Evolutionary conservation across 2,797 vertebrate species (phyloP).

Genomic region (Trachurus trachurus): DNA sequence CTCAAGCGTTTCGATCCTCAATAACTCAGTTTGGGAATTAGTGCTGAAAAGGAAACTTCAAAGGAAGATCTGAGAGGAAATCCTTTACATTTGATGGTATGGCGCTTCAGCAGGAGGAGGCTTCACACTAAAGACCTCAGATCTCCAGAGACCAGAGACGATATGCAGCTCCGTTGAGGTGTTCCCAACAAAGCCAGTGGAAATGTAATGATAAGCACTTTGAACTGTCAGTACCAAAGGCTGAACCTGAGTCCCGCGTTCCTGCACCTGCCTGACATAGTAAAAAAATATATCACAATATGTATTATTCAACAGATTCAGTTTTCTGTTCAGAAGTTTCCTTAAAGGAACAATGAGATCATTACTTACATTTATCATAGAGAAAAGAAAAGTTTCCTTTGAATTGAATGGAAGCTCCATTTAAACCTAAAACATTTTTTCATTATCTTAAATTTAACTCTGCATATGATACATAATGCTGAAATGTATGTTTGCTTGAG

Average conservation of each 20-base stretch:
- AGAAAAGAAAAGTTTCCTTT: neutral
- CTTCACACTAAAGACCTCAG: conserved; percentile 27
- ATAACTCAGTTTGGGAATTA: neutral
- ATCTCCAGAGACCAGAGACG: neutral
- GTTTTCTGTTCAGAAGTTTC: neutral
- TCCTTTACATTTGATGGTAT: conserved; percentile 8
- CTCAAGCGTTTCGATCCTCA: neutral
- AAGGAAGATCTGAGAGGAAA: conserved; percentile 27
- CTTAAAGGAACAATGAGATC: neutral
- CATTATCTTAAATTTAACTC: neutral
- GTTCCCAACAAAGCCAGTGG: conserved; percentile 3
- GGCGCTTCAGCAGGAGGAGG: conserved; percentile 6
- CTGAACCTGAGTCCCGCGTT: neutral
- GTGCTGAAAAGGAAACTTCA: conserved; percentile 20
- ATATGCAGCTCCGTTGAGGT: neutral
- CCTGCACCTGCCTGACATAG: neutral
- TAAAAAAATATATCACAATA: no score
- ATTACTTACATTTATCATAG: neutral
- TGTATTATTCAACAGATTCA: no score
- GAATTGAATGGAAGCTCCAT: neutral
- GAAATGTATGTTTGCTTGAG: neutral
- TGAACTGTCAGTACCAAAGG: conserved; percentile 30
- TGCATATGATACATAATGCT: neutral
- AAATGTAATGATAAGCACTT: conserved; percentile 19
- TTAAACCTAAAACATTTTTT: neutral